Conservation (phyloP, 2,888 invertebrate genomes). For the Melieria omissa region DNA sequence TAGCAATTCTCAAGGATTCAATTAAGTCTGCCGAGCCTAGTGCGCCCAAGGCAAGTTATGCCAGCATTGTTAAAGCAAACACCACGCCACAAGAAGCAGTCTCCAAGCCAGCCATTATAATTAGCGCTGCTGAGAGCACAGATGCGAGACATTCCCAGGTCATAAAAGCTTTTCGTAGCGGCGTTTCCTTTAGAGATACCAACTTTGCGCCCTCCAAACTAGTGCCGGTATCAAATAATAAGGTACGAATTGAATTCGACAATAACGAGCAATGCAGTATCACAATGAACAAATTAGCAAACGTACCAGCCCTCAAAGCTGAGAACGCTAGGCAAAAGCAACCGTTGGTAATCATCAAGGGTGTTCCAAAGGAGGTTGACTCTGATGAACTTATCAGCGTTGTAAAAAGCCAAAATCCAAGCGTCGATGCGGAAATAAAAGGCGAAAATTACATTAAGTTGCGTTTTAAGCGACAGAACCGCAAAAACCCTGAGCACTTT, state of each 20-base stretch:
- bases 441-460: background rate
- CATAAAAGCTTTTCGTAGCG: too few relatives aligned
- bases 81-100: too few relatives aligned
- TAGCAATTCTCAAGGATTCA: background rate
- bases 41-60: too few relatives aligned
- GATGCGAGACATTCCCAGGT: too few relatives aligned
- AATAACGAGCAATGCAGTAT: background rate
- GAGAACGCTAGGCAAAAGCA: background rate
- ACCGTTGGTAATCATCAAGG: slow-evolving; percentile 5
- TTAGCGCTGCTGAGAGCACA: too few relatives aligned
- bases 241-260: slow-evolving; percentile 1
- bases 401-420: background rate
- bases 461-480: background rate
- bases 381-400: background rate
- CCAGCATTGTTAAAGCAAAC: too few relatives aligned
- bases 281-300: background rate
- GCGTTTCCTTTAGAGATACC: too few relatives aligned
- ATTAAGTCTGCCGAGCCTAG: background rate
- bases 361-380: background rate
- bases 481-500: background rate
- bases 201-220: background rate
- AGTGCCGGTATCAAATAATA: slow-evolving; percentile 9
- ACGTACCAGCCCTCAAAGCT: background rate
- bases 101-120: too few relatives aligned
- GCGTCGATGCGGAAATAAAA: background rate